phyloP scores from a whole-genome alignment of 2,888 invertebrate species.

The Perizoma flavofasciatum region DNA sequence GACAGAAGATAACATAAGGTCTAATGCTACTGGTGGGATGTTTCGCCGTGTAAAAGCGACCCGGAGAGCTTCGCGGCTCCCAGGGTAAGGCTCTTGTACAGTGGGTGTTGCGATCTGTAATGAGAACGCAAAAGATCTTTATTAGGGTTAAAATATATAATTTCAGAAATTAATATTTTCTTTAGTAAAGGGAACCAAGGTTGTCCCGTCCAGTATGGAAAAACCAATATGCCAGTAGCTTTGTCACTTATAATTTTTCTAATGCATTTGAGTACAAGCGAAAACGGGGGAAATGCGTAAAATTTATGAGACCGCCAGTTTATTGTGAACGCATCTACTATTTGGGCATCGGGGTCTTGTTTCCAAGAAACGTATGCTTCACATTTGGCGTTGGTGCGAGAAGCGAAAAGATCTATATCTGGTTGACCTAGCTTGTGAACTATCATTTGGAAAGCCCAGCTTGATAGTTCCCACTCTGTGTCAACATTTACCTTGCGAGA shows the following conservation, averaged over 20 bases:
- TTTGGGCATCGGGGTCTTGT: conserved; percentile 12
- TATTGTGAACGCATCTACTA: conserved; percentile 14
- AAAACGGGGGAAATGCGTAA: conserved; percentile 12
- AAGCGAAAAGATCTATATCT: conserved; percentile 27
- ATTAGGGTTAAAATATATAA: not conserved
- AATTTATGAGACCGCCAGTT: not conserved
- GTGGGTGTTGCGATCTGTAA: conserved; percentile 16
- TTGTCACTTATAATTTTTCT: conserved; percentile 3
- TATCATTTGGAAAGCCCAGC: not conserved
- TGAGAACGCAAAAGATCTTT: conserved; percentile 10
- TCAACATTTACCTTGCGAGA: conserved; percentile 3
- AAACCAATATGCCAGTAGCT: conserved; percentile 4
- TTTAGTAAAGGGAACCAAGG: conserved; percentile 9
- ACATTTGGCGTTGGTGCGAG: conserved; percentile 25
- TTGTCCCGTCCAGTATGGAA: conserved; percentile 8
- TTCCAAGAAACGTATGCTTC: conserved; percentile 23
- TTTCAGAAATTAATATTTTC: not conserved
- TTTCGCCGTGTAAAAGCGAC: conserved; percentile 11
- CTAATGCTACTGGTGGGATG: conserved; percentile 4
- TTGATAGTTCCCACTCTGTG: conserved; percentile 8
- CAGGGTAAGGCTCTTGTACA: conserved; percentile 28
- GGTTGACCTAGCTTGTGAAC: not conserved
- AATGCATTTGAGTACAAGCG: conserved; percentile 6
- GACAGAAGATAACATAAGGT: not conserved
- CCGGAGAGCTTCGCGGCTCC: conserved; percentile 26